Conservation (phyloP, 2,797 vertebrate species). For the Mallotus villosus region DNA sequence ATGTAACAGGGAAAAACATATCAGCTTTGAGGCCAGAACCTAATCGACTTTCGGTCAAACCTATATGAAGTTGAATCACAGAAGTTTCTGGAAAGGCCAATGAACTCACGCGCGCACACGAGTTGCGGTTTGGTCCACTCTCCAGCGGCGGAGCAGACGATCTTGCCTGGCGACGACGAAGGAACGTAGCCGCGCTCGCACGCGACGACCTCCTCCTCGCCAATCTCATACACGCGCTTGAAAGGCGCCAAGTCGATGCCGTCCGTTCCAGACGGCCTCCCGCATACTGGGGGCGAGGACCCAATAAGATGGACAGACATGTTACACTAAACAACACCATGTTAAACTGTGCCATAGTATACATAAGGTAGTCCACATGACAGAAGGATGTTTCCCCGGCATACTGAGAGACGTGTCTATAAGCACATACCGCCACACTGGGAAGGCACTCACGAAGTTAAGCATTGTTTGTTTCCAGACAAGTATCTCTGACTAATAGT, state of each 20-base stretch:
- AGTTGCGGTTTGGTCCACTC: constrained; percentile 76
- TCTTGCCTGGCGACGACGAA: constrained; percentile 53
- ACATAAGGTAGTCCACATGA: neutral
- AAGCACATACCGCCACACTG: too few species aligned
- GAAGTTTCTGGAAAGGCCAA: neutral
- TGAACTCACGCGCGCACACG: constrained; percentile 81
- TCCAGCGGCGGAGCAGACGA: constrained; percentile 71
- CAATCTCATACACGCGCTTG: constrained; percentile 74
- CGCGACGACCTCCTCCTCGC: constrained; percentile 71
- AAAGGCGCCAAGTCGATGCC: constrained; percentile 62
- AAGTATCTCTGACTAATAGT: too few species aligned
- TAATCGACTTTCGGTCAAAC: neutral
- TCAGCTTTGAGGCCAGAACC: neutral
- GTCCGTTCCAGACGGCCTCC: constrained; percentile 67
- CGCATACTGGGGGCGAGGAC: constrained; percentile 65
- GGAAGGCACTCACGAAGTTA: too few species aligned
- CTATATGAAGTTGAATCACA: too few species aligned
- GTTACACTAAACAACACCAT: neutral
- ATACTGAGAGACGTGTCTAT: too few species aligned
- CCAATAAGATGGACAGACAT: neutral
- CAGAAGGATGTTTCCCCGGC: too few species aligned
- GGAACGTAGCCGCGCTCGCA: constrained; percentile 76
- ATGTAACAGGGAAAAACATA: neutral
- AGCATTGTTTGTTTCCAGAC: too few species aligned
- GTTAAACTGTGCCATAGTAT: neutral